Evolutionary conservation across 2,113 vertebrate species (phyloP).

Genomic region (Theristicus caerulescens): DNA sequence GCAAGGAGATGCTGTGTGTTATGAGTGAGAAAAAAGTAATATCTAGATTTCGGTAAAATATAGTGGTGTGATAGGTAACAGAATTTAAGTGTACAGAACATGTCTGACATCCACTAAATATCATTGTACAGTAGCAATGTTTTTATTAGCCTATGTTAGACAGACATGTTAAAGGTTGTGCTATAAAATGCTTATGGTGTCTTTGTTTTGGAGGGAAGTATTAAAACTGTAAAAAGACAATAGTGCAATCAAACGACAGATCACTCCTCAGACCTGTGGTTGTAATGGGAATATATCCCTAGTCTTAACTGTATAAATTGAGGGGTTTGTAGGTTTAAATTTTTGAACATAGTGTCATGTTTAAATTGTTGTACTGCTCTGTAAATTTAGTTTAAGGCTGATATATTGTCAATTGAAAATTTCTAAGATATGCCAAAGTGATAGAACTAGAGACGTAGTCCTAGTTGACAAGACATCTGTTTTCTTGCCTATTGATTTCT

Average conservation of each 20-base stretch:
- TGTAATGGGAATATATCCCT: neutral
- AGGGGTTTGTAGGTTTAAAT: neutral
- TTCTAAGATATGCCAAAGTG: neutral
- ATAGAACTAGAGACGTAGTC: neutral
- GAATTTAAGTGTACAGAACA: neutral
- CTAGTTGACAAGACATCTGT: neutral
- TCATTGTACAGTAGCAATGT: too few relatives aligned
- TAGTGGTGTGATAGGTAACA: neutral
- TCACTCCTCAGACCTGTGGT: neutral
- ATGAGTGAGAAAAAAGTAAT: neutral
- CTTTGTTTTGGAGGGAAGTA: neutral
- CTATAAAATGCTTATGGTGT: neutral
- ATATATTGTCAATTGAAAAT: neutral
- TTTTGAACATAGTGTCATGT: neutral
- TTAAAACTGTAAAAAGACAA: neutral
- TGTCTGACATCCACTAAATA: neutral
- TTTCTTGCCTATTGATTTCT: constrained; percentile 10
- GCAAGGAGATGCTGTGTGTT: neutral
- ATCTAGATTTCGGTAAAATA: neutral
- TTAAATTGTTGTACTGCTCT: neutral
- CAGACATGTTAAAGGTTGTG: neutral
- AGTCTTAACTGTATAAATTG: neutral
- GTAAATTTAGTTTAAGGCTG: neutral
- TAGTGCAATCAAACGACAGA: neutral
- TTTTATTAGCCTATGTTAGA: neutral